Base-by-base conservation (phyloP, 2,888 invertebrate species). In the Watsonalla cultraria region DNA sequence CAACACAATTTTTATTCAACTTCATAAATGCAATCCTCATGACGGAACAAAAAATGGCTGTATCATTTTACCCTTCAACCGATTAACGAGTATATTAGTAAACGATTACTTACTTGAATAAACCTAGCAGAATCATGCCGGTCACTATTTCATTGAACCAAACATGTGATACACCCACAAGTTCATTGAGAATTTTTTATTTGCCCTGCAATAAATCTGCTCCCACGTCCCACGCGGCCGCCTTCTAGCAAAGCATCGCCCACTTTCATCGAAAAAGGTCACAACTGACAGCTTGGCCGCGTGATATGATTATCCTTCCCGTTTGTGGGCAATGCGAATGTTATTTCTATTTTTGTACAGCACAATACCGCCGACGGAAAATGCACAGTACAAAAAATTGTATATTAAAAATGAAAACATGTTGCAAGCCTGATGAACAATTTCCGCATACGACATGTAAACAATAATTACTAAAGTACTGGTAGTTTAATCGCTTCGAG, bases 141-240 rank as follows among this genome's bases (percentile, higher is more conserved):
- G 72, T 74, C 70, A 74, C 65, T 58, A 59, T 61, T 71, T 69
- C 71, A 76, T 70, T 76, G 68, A 74, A 64, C 58, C 5, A 24
- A 24, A 5, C 11, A 5, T 65, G 64, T 59, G 51, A 50, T 53
- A 60, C 62, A 64, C 68, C 66, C 63, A 58, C 64, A 66, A 70
- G 70, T 76, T 72, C 76, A 80, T 78, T 78, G 73, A 71, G 62
- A 49, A 63, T 63, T 77, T 76, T 80, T 78, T 77, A 76, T 76
- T 76, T 74, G 78, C 74, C 74, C 72, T 70, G 76, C 69, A 72
- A 82, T 80, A 80, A 76, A 78, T 78, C 67, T 64, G 64, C 73
- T 74, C 80, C 78, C 78, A 78, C 82, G 71, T 74, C 80, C 78
- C 78, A 78, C 82, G 71, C 73, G 65, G 52, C 66, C 66, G 68